A percentile compares a stretch with the other conserved stretches of the same genome.
These are phyloP conservation scores for Bufo gargarizans DNA, from an alignment of 2,113 vertebrate genomes.

Conservation along the genomic window DNA sequence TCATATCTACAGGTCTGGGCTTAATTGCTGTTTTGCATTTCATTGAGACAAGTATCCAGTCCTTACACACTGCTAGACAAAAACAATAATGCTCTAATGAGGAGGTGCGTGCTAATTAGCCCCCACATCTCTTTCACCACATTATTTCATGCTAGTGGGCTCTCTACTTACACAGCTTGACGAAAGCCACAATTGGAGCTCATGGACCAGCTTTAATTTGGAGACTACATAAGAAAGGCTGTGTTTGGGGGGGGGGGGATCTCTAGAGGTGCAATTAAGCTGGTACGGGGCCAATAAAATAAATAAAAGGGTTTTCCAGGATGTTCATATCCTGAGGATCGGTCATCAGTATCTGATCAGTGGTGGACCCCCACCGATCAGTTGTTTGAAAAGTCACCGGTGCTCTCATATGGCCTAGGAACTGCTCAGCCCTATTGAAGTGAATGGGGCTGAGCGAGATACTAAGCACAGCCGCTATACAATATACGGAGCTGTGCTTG, in stretches of 20 bases:
- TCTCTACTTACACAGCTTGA: slow-evolving; percentile 28
- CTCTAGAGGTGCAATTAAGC: not conserved
- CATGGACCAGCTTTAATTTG: slow-evolving; percentile 23
- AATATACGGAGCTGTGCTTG: too few species aligned
- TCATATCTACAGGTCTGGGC: slow-evolving; percentile 67
- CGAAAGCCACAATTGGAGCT: slow-evolving; percentile 12
- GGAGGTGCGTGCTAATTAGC: slow-evolving; percentile 69
- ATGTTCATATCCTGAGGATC: too few species aligned
- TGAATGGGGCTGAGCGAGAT: too few species aligned
- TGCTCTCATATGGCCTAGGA: too few species aligned
- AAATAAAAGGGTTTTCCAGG: not conserved
- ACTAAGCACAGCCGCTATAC: too few species aligned
- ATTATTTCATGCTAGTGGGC: slow-evolving; percentile 38
- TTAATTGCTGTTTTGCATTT: slow-evolving; percentile 71
- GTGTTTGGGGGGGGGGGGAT: not conserved
- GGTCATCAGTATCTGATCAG: too few species aligned
- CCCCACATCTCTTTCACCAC: slow-evolving; percentile 42
- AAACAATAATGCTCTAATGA: slow-evolving; percentile 72
- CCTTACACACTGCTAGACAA: slow-evolving; percentile 71
- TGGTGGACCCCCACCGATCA: too few species aligned
- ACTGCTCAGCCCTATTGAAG: too few species aligned
- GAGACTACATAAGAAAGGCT: not conserved
- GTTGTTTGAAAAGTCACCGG: too few species aligned
- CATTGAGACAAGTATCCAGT: slow-evolving; percentile 69
- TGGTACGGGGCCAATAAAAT: not conserved